Evolutionary conservation across 2,113 vertebrate species (phyloP).

Genomic region (Dolichallabes microphthalmus): DNA sequence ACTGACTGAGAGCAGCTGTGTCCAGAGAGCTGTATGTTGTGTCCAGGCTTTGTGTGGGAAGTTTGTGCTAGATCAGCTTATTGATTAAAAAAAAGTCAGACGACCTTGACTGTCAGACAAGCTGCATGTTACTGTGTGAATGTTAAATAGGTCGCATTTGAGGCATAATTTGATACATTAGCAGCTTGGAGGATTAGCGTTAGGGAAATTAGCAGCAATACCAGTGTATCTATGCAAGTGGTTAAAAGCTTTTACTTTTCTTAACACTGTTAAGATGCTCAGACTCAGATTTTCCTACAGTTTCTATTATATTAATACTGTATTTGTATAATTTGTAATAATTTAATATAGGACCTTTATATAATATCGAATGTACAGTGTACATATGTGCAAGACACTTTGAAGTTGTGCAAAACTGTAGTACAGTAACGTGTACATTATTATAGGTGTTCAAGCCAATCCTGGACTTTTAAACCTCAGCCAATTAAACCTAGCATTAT

Average conservation of each 20-base stretch:
- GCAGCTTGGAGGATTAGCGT: conserved; percentile 30
- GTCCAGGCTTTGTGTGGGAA: conserved; percentile 8
- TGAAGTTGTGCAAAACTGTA: not conserved
- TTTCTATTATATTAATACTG: not conserved
- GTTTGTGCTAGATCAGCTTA: conserved; percentile 25
- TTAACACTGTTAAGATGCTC: not conserved
- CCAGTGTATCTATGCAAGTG: not conserved
- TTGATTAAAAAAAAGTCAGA: conserved; percentile 38
- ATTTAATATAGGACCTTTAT: not conserved
- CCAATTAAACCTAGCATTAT: no score
- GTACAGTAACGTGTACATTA: not conserved
- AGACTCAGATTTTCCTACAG: not conserved
- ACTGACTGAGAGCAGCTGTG: conserved; percentile 43
- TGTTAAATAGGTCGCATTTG: conserved; percentile 58
- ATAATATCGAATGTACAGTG: not conserved
- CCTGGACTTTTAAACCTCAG: no score
- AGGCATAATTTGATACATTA: conserved; percentile 39
- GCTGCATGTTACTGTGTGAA: conserved; percentile 43
- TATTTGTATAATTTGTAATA: not conserved
- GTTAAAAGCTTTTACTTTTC: not conserved
- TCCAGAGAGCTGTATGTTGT: conserved; percentile 24
- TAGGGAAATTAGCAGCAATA: conserved; percentile 7
- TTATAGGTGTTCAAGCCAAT: not conserved
- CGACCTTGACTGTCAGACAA: conserved; percentile 48
- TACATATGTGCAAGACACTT: not conserved